Evolutionary conservation across 2,797 vertebrate genomes (phyloP).

Genomic region (Acipenser ruthenus): DNA sequence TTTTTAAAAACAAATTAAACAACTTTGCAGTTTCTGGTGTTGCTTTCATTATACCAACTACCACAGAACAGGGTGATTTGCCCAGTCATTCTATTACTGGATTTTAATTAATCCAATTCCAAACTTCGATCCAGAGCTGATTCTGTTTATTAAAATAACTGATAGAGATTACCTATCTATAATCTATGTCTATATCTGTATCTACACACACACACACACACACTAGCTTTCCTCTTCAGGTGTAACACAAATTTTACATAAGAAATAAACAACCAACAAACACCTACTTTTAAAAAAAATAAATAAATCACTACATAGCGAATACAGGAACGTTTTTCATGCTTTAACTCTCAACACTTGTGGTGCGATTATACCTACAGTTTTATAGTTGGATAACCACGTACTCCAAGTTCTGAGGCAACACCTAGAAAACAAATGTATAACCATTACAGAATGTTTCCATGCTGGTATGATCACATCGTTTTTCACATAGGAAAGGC

Average conservation of each 20-base stretch:
- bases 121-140: no score
- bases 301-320: not conserved
- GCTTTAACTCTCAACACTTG: no score
- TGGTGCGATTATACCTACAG: slow-evolving; percentile 70
- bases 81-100: no score
- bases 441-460: not conserved
- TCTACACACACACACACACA: no score
- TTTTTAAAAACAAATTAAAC: not conserved
- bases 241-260: not conserved
- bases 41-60: not conserved
- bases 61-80: no score
- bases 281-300: not conserved
- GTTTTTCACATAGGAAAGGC: not conserved
- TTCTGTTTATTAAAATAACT: no score
- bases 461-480: not conserved
- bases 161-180: no score
- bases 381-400: slow-evolving; percentile 97
- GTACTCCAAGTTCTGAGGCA: slow-evolving; percentile 92
- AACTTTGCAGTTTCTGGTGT: not conserved
- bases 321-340: no score
- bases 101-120: no score
- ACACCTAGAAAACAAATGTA: slow-evolving; percentile 67
- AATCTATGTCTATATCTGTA: no score
- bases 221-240: no score
- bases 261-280: not conserved